These are phyloP conservation scores for Lacanobia oleracea DNA, from an alignment of 2,888 invertebrate species.

Conservation along the genomic window DNA sequence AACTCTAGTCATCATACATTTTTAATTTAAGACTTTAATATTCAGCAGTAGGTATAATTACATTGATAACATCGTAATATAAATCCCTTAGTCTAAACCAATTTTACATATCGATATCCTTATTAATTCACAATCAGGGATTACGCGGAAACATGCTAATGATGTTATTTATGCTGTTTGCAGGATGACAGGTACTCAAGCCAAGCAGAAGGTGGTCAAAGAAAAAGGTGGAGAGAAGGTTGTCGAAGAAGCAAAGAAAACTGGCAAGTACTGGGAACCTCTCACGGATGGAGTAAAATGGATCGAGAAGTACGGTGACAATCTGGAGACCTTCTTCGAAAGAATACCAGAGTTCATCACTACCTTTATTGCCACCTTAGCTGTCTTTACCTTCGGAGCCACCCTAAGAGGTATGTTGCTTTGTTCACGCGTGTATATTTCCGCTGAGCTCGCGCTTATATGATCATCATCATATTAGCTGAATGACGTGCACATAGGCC, in stretches of 20 bases:
- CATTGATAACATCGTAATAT: constrained; percentile 26
- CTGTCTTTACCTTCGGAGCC: constrained; percentile 91
- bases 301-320: constrained; percentile 90
- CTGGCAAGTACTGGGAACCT: constrained; percentile 85
- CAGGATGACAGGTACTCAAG: constrained; percentile 71
- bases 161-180: constrained; percentile 27
- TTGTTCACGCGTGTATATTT: neutral
- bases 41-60: constrained; percentile 28
- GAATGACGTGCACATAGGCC: too few relatives aligned
- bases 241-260: constrained; percentile 52
- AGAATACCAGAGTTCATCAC: constrained; percentile 89
- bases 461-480: too few relatives aligned
- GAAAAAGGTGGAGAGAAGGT: constrained; percentile 40
- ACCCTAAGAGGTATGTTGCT: constrained; percentile 90
- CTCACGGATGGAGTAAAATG: constrained; percentile 90
- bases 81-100: constrained; percentile 22
- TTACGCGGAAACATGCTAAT: constrained; percentile 12
- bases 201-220: constrained; percentile 65
- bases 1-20: neutral
- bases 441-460: too few relatives aligned
- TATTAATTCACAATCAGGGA: constrained; percentile 12
- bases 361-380: constrained; percentile 90
- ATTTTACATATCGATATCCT: neutral
- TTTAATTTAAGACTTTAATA: neutral
- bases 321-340: constrained; percentile 89